Evolutionary conservation across 1,140 invertebrate genomes (phyloP).

Genomic region (Euura lappo): DNA sequence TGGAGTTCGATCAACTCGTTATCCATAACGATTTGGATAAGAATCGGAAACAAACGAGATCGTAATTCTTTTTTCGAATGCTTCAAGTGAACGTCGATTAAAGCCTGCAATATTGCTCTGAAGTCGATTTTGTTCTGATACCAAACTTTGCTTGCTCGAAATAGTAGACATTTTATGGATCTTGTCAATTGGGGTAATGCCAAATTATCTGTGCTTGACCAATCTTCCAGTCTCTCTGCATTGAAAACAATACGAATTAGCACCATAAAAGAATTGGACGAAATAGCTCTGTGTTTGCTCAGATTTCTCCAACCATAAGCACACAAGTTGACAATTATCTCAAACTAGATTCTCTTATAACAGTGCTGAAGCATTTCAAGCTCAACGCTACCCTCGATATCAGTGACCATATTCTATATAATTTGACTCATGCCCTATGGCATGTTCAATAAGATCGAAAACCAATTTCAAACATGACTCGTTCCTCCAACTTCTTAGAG

Average conservation of each 20-base stretch:
- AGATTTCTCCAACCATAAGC: too few relatives aligned
- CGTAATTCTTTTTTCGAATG: conserved; percentile 41
- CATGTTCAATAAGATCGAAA: too few relatives aligned
- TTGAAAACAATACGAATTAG: conserved; percentile 18
- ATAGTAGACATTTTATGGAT: conserved; percentile 50
- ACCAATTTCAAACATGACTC: too few relatives aligned
- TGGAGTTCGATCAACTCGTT: conserved; percentile 49
- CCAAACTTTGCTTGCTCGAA: conserved; percentile 50
- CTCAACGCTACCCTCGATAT: too few relatives aligned
- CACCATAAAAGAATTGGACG: too few relatives aligned
- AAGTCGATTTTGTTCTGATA: conserved; percentile 43
- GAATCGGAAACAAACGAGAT: conserved; percentile 42
- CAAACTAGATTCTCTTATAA: too few relatives aligned
- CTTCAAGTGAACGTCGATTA: conserved; percentile 37
- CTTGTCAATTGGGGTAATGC: conserved; percentile 43
- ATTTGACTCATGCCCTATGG: too few relatives aligned
- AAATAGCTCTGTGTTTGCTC: too few relatives aligned
- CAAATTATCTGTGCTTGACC: conserved; percentile 29
- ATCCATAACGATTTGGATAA: conserved; percentile 57
- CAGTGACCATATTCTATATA: too few relatives aligned
- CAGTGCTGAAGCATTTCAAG: too few relatives aligned
- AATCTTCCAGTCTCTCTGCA: conserved; percentile 42
- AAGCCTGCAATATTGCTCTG: conserved; percentile 31
- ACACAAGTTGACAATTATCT: too few relatives aligned
- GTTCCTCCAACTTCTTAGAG: too few relatives aligned